Base-by-base conservation (phyloP, 1,140 invertebrate species). In the Achroia grisella region DNA sequence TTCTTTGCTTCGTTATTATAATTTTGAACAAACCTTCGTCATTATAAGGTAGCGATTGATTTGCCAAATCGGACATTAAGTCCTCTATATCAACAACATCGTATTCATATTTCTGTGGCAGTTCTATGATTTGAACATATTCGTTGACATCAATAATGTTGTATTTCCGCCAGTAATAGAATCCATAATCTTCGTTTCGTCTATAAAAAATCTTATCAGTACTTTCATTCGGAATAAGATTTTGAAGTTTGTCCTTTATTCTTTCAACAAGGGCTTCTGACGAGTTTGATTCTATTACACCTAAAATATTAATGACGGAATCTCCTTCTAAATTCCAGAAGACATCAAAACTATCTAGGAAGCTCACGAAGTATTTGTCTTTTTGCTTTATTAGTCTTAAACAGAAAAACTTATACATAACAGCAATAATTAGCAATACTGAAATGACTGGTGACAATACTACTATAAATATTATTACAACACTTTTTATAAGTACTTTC, bases 311-410 rank as follows among this genome's bases (percentile, higher is more conserved):
- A 9, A 86, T 87, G 9, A 76, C 73, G 1, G 67, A 49, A 1
- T 80, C 53, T 12, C 87, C 78, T 61, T 89, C 88, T 2, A 88
- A 39, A 23, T 85, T 81, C 87, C 87, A 89, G 36, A 88, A 76
- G 1, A 77, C 75, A 56, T 89, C 87, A 30, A 79, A 83, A 11
- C 87, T 87, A 5, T 87, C 70, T 3, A 88, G 52, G 10, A 88
- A 74, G 34, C 72, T 71, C 0, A 61, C 73, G 46, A 87, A 88
- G 32, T 71, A 63, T 8, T 72, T 63, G 13, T 73, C 72, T 15
- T 62, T 70, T 44, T 50, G 61, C 29, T 52, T 71, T 23, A 74
- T 73, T 10, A 68, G 42, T 14, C 70, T 30, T 12, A 42, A 68
- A 56, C 70, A 75, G 10, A 73, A 12, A 0, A 52, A 15, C 62